phyloP scores from a whole-genome alignment of 1,140 invertebrate species.

The Micrasema longulum region DNA sequence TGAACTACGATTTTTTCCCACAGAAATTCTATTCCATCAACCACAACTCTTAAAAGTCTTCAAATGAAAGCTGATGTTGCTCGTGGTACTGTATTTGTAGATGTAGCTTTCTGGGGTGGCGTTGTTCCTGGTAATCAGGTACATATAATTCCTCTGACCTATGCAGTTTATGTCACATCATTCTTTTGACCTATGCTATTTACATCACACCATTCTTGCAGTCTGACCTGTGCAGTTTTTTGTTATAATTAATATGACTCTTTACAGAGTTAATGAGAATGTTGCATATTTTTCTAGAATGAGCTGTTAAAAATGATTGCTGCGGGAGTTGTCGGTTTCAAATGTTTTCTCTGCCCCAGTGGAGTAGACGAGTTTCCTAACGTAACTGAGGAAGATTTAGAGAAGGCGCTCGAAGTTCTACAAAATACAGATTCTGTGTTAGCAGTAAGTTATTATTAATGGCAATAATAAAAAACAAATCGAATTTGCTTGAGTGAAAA shows the following conservation, averaged over 20 bases:
- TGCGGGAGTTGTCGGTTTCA: slow-evolving; percentile 79
- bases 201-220: too few relatives aligned
- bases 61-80: slow-evolving; percentile 72
- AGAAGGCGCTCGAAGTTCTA: slow-evolving; percentile 68
- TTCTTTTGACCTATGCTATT: too few relatives aligned
- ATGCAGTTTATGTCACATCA: too few relatives aligned
- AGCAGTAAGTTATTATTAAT: slow-evolving; percentile 65
- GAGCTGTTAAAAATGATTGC: slow-evolving; percentile 71
- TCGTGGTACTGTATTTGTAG: slow-evolving; percentile 72
- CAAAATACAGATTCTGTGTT: slow-evolving; percentile 70
- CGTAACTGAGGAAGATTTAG: slow-evolving; percentile 69
- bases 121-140: slow-evolving; percentile 74
- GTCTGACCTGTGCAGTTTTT: too few relatives aligned
- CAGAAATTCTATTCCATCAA: slow-evolving; percentile 79
- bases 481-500: too few relatives aligned
- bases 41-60: slow-evolving; percentile 73
- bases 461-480: too few relatives aligned
- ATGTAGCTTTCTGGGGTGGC: slow-evolving; percentile 83
- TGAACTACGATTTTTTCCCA: slow-evolving; percentile 32
- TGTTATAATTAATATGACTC: too few relatives aligned
- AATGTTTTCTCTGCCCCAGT: slow-evolving; percentile 78
- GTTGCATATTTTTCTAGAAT: slow-evolving; percentile 62
- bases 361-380: slow-evolving; percentile 76
- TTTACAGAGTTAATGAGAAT: too few relatives aligned
- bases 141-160: too few relatives aligned